phyloP scores from a whole-genome alignment of 1,140 invertebrate species.

The Zaprionus kolodkinae region DNA sequence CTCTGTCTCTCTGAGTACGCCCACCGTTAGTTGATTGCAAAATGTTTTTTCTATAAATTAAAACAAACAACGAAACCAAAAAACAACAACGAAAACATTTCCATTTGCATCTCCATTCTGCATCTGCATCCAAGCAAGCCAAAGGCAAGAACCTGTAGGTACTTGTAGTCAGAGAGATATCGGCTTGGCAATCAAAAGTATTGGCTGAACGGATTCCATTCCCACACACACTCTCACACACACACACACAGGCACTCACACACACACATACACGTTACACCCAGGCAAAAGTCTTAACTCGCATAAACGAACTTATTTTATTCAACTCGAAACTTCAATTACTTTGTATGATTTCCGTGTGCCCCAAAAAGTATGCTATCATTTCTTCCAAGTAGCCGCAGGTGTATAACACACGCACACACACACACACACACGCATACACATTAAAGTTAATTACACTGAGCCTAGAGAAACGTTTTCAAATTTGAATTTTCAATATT shows the following conservation, averaged over 20 bases:
- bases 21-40: constrained; percentile 59
- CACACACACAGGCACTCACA: constrained; percentile 6
- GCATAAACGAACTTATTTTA: constrained; percentile 53
- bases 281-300: constrained; percentile 68
- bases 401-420: neutral
- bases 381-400: constrained; percentile 7
- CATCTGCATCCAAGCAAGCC: neutral
- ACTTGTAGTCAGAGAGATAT: constrained; percentile 1
- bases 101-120: neutral
- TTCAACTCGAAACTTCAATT: constrained; percentile 50
- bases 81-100: constrained; percentile 3
- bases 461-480: neutral
- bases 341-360: constrained; percentile 63
- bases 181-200: constrained; percentile 25
- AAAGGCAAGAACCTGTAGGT: neutral
- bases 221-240: neutral
- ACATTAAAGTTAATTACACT: constrained; percentile 2
- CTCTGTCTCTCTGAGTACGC: too few relatives aligned
- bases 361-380: constrained; percentile 28
- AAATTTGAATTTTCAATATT: neutral
- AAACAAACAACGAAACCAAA: constrained; percentile 28
- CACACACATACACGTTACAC: constrained; percentile 36
- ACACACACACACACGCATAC: neutral
- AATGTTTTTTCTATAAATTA: constrained; percentile 21
- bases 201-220: constrained; percentile 15